Base-by-base conservation (phyloP, 2,888 invertebrate species). In the Adineta ricciae region DNA sequence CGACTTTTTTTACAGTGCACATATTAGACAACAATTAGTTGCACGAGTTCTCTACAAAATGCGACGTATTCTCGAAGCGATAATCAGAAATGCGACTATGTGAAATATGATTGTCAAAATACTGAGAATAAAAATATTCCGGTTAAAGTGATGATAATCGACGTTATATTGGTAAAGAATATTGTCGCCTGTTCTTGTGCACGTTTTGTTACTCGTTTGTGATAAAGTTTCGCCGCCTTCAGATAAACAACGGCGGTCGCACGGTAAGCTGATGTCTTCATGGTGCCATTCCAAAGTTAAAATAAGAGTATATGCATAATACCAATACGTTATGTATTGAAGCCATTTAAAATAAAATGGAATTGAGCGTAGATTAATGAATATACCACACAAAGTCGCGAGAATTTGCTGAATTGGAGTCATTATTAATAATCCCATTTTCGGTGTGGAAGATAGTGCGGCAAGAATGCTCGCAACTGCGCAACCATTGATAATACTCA, bases 311-410 rank as follows among this genome's bases (percentile, higher is more conserved):
- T 95, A 95, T 46, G 95, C 95, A 90, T 95, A 96, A 85, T 94
- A 93, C 91, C 96, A 96, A 96, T 96, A 96, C 0, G 96, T 96
- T 24, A 96, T 90, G 90, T 95, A 94, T 84, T 89, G 88, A 72
- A 90, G 85, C 87, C 90, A 90, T 27, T 88, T 83, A 85, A 91
- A 89, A 86, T 89, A 91, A 24, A 87, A 86, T 8, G 90, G 90
- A 3, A 90, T 87, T 9, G 89, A 88, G 36, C 88, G 88, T 86
- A 73, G 87, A 87, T 97, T 97, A 73, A 97, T 92, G 91, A 96
- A 96, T 92, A 96, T 96, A 82, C 97, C 97, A 86, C 97, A 97
- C 89, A 98, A 97, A 38, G 97, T 92, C 91, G 97, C 92, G 90
- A 97, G 94, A 0, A 97, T 97, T 86, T 97, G 1, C 16, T n/a